Percentiles rank a stretch among this genome's conserved stretches.
These are phyloP conservation scores for Cygnus atratus DNA, from an alignment of 2,113 vertebrate genomes.

Conservation along the genomic window DNA sequence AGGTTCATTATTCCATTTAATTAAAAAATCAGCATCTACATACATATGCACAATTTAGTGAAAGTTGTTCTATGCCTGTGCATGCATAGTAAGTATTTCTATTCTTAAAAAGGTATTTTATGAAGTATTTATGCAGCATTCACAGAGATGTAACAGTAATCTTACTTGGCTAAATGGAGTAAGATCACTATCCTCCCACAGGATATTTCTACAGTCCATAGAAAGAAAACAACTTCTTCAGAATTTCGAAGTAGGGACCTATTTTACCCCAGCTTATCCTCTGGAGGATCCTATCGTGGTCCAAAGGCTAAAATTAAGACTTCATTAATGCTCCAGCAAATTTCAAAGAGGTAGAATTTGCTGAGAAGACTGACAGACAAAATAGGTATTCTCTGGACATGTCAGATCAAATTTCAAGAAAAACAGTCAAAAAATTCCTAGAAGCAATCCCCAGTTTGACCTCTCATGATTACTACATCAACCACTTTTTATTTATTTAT, in stretches of 20 bases:
- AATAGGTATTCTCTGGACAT: not conserved
- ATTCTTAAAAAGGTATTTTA: not conserved
- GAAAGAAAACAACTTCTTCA: not conserved
- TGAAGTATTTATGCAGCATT: not conserved
- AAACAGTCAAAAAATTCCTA: not conserved
- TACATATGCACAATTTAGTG: not conserved
- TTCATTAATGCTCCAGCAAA: not conserved
- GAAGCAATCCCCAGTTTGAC: not conserved
- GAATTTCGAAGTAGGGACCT: not conserved
- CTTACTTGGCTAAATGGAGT: not conserved
- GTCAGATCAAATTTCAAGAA: not conserved
- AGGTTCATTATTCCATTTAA: not conserved
- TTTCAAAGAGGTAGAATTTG: not conserved
- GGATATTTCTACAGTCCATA: not conserved
- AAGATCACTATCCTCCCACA: not conserved
- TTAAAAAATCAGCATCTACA: not conserved
- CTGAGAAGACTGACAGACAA: not conserved
- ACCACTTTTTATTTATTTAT: not conserved
- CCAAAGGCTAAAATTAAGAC: not conserved
- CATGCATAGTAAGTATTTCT: not conserved
- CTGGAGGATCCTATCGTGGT: not conserved
- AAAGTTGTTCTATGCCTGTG: not conserved
- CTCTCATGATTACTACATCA: not conserved
- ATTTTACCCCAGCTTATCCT: not conserved
- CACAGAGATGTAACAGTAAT: not conserved